Evolutionary conservation across 1,140 invertebrate species (phyloP), one percentile per base, ranked within the genome.

Genomic region (Laodelphax striatellus): DNA sequence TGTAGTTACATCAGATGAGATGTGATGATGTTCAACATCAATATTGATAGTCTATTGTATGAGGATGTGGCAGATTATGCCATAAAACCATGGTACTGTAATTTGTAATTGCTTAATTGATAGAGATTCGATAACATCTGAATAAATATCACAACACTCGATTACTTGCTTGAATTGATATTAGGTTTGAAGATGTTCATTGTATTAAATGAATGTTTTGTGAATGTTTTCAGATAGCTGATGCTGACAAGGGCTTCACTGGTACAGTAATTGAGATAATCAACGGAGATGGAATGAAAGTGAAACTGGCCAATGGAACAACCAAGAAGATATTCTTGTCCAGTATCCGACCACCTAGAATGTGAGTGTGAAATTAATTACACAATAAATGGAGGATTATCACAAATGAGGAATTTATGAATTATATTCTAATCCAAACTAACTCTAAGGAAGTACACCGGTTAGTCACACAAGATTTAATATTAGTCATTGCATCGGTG

Each of bases 241-340:
- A 82, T 9, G 91, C 90, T 71, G 87, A 90, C 64, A 90, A 89
- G 68, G 88, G 93, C 66, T 94, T 93, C 68, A 79, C 76, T 42
- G 94, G 85, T 16, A 90, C 84, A 52, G 93, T 97, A 0, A 75
- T 93, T 17, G 97, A 99, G 77, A 84, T 98, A 58, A 83, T 94
- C 0, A 96, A 92, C 71, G 96, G 90, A 5, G 97, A 99, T 79
- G 87, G 91, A 1, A 72, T 99, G 6, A 82, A 90, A 43, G 82
- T 99, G 0, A 93, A 93, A 70, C 76, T 85, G 14, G 73, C 82
- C 2, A 89, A 88, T 70, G 89, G 87, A 24, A 78, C 82, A 44
- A 73, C 82, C 2, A 94, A 94, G 70, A 99, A 98, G 77, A 85
- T 98, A 16, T 98, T 97, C 74, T 79, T 99, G 38, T 89, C 96